phyloP scores from a whole-genome alignment of 2,113 vertebrate genomes.

The Epinephelus cyanopodus region DNA sequence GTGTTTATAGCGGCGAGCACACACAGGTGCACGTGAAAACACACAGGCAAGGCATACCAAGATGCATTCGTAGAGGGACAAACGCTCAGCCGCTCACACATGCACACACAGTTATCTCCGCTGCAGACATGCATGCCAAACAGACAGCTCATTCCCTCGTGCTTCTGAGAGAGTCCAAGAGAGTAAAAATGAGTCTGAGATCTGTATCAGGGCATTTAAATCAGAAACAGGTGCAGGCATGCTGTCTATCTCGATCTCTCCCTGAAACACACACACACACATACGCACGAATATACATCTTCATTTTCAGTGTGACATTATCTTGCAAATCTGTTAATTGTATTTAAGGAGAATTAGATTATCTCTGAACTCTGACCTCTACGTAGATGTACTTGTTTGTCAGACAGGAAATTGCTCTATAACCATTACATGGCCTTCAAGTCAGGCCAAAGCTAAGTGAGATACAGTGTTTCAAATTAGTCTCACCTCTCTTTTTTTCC shows the following conservation, averaged over 20 bases:
- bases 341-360: slow-evolving; percentile 67
- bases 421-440: slow-evolving; percentile 58
- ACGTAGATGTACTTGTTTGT: slow-evolving; percentile 21
- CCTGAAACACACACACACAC: slow-evolving; percentile 7
- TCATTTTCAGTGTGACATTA: slow-evolving; percentile 58
- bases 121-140: slow-evolving; percentile 59
- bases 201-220: slow-evolving; percentile 72
- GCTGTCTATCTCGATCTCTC: slow-evolving; percentile 20
- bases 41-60: slow-evolving; percentile 13
- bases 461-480: slow-evolving; percentile 69
- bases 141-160: slow-evolving; percentile 61
- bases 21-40: slow-evolving; percentile 10
- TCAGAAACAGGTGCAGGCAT: slow-evolving; percentile 67
- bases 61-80: slow-evolving; percentile 1
- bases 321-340: slow-evolving; percentile 63
- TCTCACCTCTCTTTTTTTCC: slow-evolving; percentile 11
- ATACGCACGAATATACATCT: slow-evolving; percentile 19
- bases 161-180: slow-evolving; percentile 38
- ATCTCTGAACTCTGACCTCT: slow-evolving; percentile 60
- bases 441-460: slow-evolving; percentile 51
- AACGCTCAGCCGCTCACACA: slow-evolving; percentile 3
- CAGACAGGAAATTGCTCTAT: slow-evolving; percentile 63
- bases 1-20: slow-evolving; percentile 32
- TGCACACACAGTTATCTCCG: slow-evolving; percentile 17
- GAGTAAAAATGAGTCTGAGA: slow-evolving; percentile 55